Base-by-base conservation (phyloP, 1,140 invertebrate genomes). In the Zophobas atratus region DNA sequence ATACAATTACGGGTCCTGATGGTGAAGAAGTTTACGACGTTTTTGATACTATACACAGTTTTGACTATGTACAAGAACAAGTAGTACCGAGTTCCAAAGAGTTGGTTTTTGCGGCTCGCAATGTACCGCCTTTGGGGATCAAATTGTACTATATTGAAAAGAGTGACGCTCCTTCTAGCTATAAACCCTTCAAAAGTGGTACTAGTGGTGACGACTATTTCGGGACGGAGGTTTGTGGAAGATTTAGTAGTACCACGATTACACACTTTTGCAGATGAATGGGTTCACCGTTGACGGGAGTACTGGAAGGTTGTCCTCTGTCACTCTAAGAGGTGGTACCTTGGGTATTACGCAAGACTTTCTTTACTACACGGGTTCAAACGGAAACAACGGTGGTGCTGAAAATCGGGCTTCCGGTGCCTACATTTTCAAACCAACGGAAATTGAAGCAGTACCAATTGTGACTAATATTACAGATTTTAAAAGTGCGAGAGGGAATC, bases 381-480 rank as follows among this genome's bases (percentile, higher is more conserved):
- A 86, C 51, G 88, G 89, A 1, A 83, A 87, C 38, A 82, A 84
- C n/a, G 81, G 89, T 75, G 91, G 93, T 0, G 94, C 94, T 0
- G 53, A 55, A 55, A 55, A 55, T 32, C 6, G 60, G 6, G 60
- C 60, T 0, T 67, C 60, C 8, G 96, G 96, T 0, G 95, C 96
- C 0, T 97, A 97, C 81, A 93, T 96, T 53, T 97, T 98, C 43
- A 8, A 39, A 43, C 86, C 89, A 95, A 53, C 95, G 95, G 0
- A 90, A 88, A 1, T 81, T 82, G 33, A 63, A 43, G 70, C 83
- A 32, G 46, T 82, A 53, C 75, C 88, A 86, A 83, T 89, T n/a
- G 76, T 87, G 1, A 83, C 89, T 84, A 89, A 77, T 70, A 87
- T 77, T 4, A 90, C 75, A 83, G 92, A 81, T 82, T 89, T 85